Base-by-base conservation (phyloP, 2,113 vertebrate species). In the Paramormyrops kingsleyae region DNA sequence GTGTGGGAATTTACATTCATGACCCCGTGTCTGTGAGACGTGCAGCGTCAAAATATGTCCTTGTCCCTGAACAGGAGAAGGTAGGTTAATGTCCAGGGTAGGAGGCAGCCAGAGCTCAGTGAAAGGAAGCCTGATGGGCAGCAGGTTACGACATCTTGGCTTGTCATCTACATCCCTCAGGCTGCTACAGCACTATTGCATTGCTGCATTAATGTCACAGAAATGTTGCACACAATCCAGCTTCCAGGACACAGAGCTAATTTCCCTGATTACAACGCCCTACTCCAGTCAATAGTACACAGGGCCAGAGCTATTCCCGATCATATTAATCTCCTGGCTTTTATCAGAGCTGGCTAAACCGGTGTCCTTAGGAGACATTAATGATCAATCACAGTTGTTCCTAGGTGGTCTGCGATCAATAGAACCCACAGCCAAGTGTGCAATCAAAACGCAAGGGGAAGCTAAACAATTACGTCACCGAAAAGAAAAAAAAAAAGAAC, bases 331-430 rank as follows among this genome's bases (percentile, higher is more conserved):
- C 92, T 92, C 88, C 90, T 90, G 46, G 91, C 91, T 89, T 91
- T 92, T 91, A 93, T 91, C 87, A 90, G 88, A 47, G 17, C 66
- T 74, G 10, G 42, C 44, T 24, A 87, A 83, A 88, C 59, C 39
- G 5, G 89, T 83, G 88, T 90, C 91, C 89, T 92, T 90, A 89
- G 90, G 89, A 91, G 91, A 92, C 89, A 90, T 91, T 91, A 91
- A 93, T 90, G 91, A 94, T 92, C 92, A 92, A 92, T 93, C 92
- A 94, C 88, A 87, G 31, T 46, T 62, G 90, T 91, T 91, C 90
- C 88, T 84, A 87, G 88, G 90, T 46, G 56, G 91, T 89, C 62
- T n/a, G 59, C 56, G 90, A 93, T 93, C 90, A 91, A 88, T 92
- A 88, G 66, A 83, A 87, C 90, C 62, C 80, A 56, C 35, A n/a